These are phyloP conservation scores for Steinernema khuongi DNA, from an alignment of 1,140 invertebrate species.

Conservation along the genomic window DNA sequence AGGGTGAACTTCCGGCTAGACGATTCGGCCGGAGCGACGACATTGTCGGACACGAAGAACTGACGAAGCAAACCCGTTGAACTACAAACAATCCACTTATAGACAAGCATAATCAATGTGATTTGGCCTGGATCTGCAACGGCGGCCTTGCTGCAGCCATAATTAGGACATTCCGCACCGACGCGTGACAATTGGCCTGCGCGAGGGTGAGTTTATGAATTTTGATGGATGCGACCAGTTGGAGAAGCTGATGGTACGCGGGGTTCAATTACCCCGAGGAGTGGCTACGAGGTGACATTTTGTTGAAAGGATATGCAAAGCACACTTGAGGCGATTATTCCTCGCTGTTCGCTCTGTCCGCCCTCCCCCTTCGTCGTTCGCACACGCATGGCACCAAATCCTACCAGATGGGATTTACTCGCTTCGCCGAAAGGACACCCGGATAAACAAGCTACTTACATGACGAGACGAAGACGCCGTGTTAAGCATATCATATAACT, in stretches of 20 bases:
- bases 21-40: constrained; percentile 22
- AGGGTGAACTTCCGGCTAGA: constrained; percentile 17
- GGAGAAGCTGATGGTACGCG: background rate
- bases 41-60: constrained; percentile 29
- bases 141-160: background rate
- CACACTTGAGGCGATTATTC: constrained; percentile 7
- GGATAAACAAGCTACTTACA: background rate
- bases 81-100: background rate
- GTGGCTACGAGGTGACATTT: background rate
- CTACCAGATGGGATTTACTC: background rate
- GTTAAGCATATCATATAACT: background rate
- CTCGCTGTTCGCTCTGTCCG: background rate
- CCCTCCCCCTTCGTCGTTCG: background rate
- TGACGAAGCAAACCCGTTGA: constrained; percentile 20
- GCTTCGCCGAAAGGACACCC: background rate
- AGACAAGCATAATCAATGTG: background rate
- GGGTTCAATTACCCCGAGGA: constrained; percentile 3
- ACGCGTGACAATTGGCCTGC: background rate
- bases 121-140: background rate
- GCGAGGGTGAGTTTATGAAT: too few species aligned
- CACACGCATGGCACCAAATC: background rate
- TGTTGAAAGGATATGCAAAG: background rate
- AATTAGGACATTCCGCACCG: background rate
- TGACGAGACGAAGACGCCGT: background rate
- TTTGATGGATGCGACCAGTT: too few species aligned